Base-by-base conservation (phyloP, 2,113 vertebrate species). In the Centrocercus urophasianus region DNA sequence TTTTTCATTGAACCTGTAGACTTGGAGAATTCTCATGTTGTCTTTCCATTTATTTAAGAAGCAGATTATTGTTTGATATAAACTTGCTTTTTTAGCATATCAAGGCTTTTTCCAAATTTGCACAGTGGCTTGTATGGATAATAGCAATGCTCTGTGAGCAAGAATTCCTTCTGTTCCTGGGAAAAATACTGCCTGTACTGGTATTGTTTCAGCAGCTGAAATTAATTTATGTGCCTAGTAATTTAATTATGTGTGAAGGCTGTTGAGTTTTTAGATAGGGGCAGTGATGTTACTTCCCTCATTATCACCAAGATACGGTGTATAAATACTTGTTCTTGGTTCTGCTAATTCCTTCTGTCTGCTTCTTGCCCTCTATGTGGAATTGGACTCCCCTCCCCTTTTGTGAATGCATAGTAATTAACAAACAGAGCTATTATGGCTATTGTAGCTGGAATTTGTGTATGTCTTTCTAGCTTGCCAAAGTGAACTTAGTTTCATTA, bases 401-500 rank as follows among this genome's bases (percentile, higher is more conserved):
- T 85, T 84, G 54, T 84, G 84, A 77, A 75, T 82, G 78, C 65
- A 24, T 30, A 70, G 42, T 63, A 69, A 89, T 88, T 65, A 87
- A 69, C 70, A 90, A 75, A 84, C 54, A 63, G 45, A 60, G 57
- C 80, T 86, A 16, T 89, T 88, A 24, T n/a, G n/a, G 38, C 66
- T 84, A 28, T 67, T 74, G 16, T 18, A 76, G 34, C 65, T 93
- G 67, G 48, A 84, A 90, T 87, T 89, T 25, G 20, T 54, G 57
- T 0, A 0, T 76, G 38, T 86, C 11, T 86, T 22, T 80, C 69
- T 77, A 69, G 76, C n/a, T 59, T 86, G 71, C 48, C 59, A 59
- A 70, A 92, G 16, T 56, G 45, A 92, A 20, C 78, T 89, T 60
- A 16, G 47, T 90, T 86, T 88, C 85, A 88, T 91, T 93, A 70